Percentiles rank a stretch among this genome's conserved stretches.
These are phyloP conservation scores for Paralichthys olivaceus DNA, from an alignment of 2,113 vertebrate genomes.

Conservation along the genomic window DNA sequence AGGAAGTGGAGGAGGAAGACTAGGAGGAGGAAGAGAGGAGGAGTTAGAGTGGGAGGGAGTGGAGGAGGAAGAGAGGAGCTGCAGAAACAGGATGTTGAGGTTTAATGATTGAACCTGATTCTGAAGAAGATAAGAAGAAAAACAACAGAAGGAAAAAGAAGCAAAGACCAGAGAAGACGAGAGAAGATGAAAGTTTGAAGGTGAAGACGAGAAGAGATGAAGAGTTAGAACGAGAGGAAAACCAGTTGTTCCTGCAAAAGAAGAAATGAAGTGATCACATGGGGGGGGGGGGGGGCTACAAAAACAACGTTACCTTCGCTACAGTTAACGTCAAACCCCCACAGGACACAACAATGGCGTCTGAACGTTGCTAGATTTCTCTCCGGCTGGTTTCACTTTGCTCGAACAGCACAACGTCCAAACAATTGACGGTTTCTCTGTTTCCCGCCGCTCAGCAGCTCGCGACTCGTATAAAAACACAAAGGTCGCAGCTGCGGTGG, in stretches of 20 bases:
- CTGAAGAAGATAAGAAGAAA: not conserved
- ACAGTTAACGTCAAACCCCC: conserved; percentile 71
- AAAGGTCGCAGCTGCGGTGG: conserved; percentile 22
- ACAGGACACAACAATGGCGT: conserved; percentile 72
- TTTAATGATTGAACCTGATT: too few relatives aligned
- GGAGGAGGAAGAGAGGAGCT: not conserved
- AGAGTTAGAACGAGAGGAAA: not conserved
- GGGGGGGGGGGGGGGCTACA: conserved; percentile 2
- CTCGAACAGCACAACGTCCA: conserved; percentile 70
- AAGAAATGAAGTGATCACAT: not conserved
- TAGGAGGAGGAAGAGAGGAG: not conserved
- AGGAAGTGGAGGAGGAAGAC: not conserved
- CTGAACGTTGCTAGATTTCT: conserved; percentile 82
- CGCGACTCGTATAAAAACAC: conserved; percentile 46
- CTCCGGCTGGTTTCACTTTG: conserved; percentile 68
- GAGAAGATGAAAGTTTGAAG: not conserved
- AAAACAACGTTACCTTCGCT: conserved; percentile 68
- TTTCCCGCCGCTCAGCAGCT: conserved; percentile 75
- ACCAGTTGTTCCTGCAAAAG: not conserved
- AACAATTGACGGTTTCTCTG: conserved; percentile 52
- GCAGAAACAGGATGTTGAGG: not conserved
- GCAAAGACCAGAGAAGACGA: not conserved
- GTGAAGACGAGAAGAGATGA: not conserved
- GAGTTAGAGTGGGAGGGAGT: not conserved
- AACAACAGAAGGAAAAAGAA: not conserved